phyloP scores from a whole-genome alignment of 2,888 invertebrate genomes.

The Tipula lateralis region DNA sequence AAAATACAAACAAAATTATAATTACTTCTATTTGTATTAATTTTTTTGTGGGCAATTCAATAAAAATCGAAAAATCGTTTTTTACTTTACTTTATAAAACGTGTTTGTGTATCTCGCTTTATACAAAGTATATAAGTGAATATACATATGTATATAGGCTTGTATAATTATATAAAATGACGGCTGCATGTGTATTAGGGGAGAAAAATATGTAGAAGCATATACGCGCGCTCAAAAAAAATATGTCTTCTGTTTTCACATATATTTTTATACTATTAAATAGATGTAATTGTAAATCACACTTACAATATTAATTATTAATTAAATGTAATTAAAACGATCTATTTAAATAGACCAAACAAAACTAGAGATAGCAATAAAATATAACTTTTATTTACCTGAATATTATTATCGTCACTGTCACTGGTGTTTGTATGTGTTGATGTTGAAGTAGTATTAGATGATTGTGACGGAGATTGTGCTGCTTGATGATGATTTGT shows the following conservation, averaged over 20 bases:
- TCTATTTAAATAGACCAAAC: not conserved
- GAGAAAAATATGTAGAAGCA: not conserved
- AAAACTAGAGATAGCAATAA: not conserved
- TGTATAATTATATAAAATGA: not conserved
- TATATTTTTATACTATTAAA: not conserved
- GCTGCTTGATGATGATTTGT: slow-evolving; percentile 25
- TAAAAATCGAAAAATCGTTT: not conserved
- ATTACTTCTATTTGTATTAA: not conserved
- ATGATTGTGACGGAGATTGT: not conserved
- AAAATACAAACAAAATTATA: not conserved
- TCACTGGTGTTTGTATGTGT: not conserved
- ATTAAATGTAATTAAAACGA: not conserved
- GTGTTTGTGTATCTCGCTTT: not conserved
- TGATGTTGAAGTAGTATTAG: slow-evolving; percentile 34
- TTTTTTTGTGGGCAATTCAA: not conserved
- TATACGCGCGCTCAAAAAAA: not conserved
- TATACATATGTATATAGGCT: not conserved
- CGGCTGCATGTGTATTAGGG: not conserved
- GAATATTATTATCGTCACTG: slow-evolving; percentile 27
- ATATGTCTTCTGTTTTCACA: not conserved
- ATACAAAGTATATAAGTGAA: not conserved
- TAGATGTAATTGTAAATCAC: slow-evolving; percentile 5
- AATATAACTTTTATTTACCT: not conserved
- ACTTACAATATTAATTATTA: not conserved
- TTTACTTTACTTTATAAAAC: not conserved